A percentile compares a stretch with the other conserved stretches of the same genome.
Conservation (phyloP, 2,888 invertebrate species). For the Chironomus riparius region DNA sequence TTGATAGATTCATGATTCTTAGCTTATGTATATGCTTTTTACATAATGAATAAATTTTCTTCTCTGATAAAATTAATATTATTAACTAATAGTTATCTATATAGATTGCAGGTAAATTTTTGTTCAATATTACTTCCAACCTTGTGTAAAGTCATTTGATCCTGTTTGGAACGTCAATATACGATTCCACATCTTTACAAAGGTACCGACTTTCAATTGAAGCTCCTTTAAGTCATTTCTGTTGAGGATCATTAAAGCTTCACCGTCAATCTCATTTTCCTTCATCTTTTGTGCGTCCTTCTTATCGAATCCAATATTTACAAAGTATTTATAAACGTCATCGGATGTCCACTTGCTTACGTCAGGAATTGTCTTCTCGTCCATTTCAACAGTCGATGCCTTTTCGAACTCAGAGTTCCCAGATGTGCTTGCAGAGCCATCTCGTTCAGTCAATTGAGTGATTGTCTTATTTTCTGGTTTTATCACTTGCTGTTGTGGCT, state of each 20-base stretch:
- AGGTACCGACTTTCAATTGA: constrained; percentile 77
- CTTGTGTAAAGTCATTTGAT: constrained; percentile 49
- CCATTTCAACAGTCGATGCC: background rate
- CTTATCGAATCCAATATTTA: background rate
- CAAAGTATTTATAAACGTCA: constrained; percentile 74
- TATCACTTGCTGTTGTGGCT: too few species aligned
- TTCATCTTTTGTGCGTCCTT: constrained; percentile 71
- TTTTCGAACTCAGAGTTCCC: background rate
- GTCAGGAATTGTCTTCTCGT: constrained; percentile 52
- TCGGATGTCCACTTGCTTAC: constrained; percentile 72
- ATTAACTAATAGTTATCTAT: too few species aligned
- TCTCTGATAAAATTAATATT: too few species aligned
- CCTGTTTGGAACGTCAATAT: constrained; percentile 74
- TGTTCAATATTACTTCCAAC: background rate
- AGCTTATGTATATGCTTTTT: too few species aligned
- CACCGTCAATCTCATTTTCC: constrained; percentile 88
- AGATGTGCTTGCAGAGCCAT: background rate
- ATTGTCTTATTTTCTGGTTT: too few species aligned
- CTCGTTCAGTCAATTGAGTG: background rate
- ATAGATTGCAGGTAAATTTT: background rate
- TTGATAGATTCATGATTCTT: too few species aligned
- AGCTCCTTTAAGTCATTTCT: constrained; percentile 75
- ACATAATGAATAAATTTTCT: too few species aligned
- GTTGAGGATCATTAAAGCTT: constrained; percentile 72
- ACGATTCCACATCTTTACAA: constrained; percentile 72